phyloP scores from a whole-genome alignment of 2,888 invertebrate species.

The Stictocephala bisonia region DNA sequence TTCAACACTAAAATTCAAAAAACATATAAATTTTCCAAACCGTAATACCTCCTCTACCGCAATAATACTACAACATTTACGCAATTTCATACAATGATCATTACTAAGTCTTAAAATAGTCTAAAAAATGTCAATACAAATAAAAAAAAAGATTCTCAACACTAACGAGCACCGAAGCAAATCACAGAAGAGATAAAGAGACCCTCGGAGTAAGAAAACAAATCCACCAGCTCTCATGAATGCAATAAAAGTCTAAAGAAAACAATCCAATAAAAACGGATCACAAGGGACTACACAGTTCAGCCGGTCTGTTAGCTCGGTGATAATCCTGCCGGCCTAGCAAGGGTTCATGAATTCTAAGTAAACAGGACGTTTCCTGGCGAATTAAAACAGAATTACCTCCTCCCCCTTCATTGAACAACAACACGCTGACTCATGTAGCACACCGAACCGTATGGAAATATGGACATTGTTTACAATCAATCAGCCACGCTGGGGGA shows the following conservation, averaged over 20 bases:
- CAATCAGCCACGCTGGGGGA: slow-evolving; percentile 30
- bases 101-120: too few relatives aligned
- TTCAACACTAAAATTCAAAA: too few relatives aligned
- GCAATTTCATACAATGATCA: too few relatives aligned
- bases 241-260: not conserved
- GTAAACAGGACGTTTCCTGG: slow-evolving; percentile 26
- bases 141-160: too few relatives aligned
- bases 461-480: slow-evolving; percentile 44
- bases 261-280: slow-evolving; percentile 32
- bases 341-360: slow-evolving; percentile 37
- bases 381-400: slow-evolving; percentile 35
- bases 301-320: slow-evolving; percentile 17
- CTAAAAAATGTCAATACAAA: too few relatives aligned
- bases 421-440: slow-evolving; percentile 25
- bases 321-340: slow-evolving; percentile 21
- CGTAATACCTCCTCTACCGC: too few relatives aligned
- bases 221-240: too few relatives aligned
- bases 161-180: too few relatives aligned
- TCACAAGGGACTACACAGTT: not conserved
- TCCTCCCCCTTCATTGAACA: not conserved
- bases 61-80: too few relatives aligned
- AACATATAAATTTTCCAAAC: too few relatives aligned
- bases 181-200: too few relatives aligned
- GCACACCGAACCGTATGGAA: not conserved
- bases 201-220: too few relatives aligned